phyloP scores from a whole-genome alignment of 2,888 invertebrate genomes.

The Eilema griseolum region DNA sequence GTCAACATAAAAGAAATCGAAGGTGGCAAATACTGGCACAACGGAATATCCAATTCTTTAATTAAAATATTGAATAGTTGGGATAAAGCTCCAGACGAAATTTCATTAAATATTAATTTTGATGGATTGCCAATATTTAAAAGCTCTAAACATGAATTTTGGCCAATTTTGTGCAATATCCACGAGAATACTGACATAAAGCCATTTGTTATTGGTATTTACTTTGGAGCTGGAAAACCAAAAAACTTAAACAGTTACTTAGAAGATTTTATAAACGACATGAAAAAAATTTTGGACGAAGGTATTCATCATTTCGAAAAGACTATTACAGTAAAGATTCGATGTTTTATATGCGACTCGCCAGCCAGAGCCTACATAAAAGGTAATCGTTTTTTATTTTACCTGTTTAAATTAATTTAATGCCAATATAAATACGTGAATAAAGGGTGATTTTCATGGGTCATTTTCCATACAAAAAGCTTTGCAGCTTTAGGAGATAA shows the following conservation, averaged over 20 bases:
- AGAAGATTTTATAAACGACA: slow-evolving; percentile 25
- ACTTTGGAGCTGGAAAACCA: slow-evolving; percentile 37
- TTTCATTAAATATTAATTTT: too few species aligned
- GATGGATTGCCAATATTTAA: too few species aligned
- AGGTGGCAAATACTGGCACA: slow-evolving; percentile 42
- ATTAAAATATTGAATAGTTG: too few species aligned
- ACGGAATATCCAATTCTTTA: too few species aligned
- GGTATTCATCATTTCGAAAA: slow-evolving; percentile 23
- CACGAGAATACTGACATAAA: slow-evolving; percentile 18
- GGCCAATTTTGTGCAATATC: slow-evolving; percentile 44
- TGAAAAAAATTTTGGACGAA: slow-evolving; percentile 9
- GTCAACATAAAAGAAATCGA: slow-evolving; percentile 29
- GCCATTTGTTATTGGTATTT: slow-evolving; percentile 38
- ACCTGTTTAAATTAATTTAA: slow-evolving; percentile 9
- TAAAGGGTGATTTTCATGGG: too few species aligned
- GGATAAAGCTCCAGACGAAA: too few species aligned
- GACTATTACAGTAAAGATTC: slow-evolving; percentile 22
- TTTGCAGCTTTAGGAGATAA: too few species aligned
- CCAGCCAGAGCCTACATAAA: slow-evolving; percentile 28
- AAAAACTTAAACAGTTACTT: slow-evolving; percentile 25
- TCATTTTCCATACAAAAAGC: too few species aligned
- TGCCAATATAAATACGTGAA: background rate
- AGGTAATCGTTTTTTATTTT: slow-evolving; percentile 19
- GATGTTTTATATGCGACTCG: slow-evolving; percentile 30
- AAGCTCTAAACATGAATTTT: slow-evolving; percentile 39